Conservation (phyloP, 2,797 vertebrate genomes). For the Halcyon badia region DNA sequence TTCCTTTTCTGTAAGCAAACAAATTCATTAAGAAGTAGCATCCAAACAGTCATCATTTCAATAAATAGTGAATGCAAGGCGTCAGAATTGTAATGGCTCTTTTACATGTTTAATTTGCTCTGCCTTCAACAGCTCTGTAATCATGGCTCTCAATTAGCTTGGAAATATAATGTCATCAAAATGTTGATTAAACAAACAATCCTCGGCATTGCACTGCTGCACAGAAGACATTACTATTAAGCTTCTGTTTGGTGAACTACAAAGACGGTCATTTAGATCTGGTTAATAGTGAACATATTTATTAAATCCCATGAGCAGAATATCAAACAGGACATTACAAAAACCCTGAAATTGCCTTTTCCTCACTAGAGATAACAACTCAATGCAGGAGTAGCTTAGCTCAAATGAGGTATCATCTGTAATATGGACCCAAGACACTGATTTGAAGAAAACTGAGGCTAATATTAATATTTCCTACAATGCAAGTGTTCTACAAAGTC, state of each 20-base stretch:
- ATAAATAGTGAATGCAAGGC: background rate
- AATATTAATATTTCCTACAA: background rate
- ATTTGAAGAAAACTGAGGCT: background rate
- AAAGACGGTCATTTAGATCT: background rate
- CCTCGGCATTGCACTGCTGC: constrained; percentile 78
- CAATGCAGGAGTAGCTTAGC: background rate
- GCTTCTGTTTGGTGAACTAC: background rate
- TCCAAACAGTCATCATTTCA: constrained; percentile 4
- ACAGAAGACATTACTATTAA: constrained; percentile 56
- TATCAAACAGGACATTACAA: background rate
- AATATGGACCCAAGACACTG: background rate
- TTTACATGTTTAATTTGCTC: constrained; percentile 31
- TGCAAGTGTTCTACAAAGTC: background rate
- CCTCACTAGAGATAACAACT: background rate
- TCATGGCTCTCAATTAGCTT: constrained; percentile 45
- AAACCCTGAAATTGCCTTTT: background rate
- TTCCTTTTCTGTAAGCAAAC: constrained; percentile 89
- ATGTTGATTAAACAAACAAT: constrained; percentile 49
- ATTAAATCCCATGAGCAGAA: background rate
- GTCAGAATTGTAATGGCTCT: background rate
- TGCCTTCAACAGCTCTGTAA: constrained; percentile 14
- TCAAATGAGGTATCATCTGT: background rate
- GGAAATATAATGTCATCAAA: constrained; percentile 52
- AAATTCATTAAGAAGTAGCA: background rate
- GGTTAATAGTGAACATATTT: background rate